Evolutionary conservation across 2,888 invertebrate species (phyloP).

Genomic region (Augochlorella aurata): DNA sequence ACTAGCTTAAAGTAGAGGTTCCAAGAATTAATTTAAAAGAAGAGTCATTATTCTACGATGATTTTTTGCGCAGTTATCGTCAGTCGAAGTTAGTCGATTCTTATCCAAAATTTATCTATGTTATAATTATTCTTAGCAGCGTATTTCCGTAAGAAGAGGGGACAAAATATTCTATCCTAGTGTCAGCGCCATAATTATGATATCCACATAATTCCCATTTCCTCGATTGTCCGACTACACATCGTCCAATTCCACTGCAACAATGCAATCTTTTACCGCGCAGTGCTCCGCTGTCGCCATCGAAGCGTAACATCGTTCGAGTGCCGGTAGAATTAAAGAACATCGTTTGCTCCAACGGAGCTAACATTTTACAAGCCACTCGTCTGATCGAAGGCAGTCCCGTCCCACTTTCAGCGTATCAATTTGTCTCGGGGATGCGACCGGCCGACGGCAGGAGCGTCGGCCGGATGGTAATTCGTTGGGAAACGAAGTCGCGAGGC

Average conservation of each 20-base stretch:
- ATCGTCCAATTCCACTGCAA: neutral
- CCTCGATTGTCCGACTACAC: neutral
- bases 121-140: too few relatives aligned
- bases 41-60: too few relatives aligned
- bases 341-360: neutral
- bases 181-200: neutral
- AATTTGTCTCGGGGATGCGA: constrained; percentile 1
- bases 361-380: neutral
- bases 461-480: neutral
- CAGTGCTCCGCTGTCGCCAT: too few relatives aligned
- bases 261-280: too few relatives aligned
- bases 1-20: too few relatives aligned
- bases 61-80: too few relatives aligned
- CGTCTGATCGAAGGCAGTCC: neutral
- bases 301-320: too few relatives aligned
- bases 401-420: neutral
- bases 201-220: neutral
- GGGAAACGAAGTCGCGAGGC: neutral
- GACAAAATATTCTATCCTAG: neutral
- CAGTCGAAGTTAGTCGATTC: too few relatives aligned
- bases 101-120: too few relatives aligned
- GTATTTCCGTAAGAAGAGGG: too few relatives aligned
- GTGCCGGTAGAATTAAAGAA: too few relatives aligned
- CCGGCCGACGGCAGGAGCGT: neutral
- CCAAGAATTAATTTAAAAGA: too few relatives aligned